Evolutionary conservation across 2,888 invertebrate species (phyloP).

Genomic region (Endotricha flammealis): DNA sequence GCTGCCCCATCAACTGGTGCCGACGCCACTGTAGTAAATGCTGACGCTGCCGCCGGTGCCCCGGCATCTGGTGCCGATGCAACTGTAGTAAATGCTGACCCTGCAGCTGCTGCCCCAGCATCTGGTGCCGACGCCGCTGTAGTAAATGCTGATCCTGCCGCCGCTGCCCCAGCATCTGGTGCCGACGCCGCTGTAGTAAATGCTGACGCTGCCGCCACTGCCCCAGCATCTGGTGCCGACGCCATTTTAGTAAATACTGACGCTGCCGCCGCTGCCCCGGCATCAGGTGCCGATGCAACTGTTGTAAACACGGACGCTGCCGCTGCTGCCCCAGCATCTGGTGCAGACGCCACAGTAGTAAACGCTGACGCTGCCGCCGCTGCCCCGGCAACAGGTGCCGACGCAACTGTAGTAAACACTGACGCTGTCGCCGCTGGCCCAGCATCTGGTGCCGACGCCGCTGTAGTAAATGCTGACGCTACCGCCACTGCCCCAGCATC

Average conservation of each 20-base stretch:
- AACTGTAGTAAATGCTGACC: not conserved
- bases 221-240: slow-evolving; percentile 2
- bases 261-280: not conserved
- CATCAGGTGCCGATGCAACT: not conserved
- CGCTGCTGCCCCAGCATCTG: not conserved
- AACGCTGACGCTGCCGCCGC: not conserved
- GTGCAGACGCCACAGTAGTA: not conserved
- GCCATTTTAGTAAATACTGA: slow-evolving; percentile 7
- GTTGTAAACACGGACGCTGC: not conserved
- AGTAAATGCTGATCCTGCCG: not conserved
- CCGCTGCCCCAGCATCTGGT: not conserved
- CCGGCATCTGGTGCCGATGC: not conserved
- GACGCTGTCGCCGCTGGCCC: not conserved
- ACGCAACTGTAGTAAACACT: no score
- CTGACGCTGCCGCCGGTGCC: no score
- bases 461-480: not conserved
- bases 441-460: not conserved
- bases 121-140: not conserved
- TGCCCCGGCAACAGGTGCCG: not conserved
- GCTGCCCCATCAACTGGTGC: not conserved
- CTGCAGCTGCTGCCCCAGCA: not conserved
- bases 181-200: not conserved
- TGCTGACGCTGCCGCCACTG: slow-evolving; percentile 1
- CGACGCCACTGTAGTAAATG: no score
- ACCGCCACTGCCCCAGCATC: not conserved